Evolutionary conservation across 2,797 vertebrate species (phyloP).

Genomic region (Taenioides sp.): DNA sequence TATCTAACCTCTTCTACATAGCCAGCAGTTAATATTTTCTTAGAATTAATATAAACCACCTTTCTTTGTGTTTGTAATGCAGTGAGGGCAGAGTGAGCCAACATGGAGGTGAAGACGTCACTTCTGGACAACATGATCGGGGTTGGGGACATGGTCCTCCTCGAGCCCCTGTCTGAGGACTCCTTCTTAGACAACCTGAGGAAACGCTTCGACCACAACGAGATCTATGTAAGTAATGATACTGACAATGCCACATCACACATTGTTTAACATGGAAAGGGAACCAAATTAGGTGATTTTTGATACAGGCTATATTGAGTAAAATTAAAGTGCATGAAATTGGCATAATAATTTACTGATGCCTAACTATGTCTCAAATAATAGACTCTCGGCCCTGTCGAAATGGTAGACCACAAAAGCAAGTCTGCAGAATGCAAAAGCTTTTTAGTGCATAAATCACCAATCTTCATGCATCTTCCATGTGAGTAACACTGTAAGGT

Average conservation of each 20-base stretch:
- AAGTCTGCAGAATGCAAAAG: background rate
- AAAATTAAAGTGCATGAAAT: no score
- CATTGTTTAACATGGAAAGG: no score
- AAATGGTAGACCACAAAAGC: no score
- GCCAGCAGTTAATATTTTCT: no score
- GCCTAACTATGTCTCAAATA: no score
- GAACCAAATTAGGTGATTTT: background rate
- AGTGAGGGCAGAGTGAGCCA: constrained; percentile 80
- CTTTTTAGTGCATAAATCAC: background rate
- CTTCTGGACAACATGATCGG: constrained; percentile 98
- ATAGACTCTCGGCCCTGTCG: no score
- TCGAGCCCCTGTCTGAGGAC: constrained; percentile 92
- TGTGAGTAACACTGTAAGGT: background rate
- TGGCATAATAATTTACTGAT: no score
- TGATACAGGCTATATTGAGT: no score
- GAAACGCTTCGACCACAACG: constrained; percentile 92
- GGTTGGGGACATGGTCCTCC: constrained; percentile 97
- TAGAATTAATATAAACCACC: background rate
- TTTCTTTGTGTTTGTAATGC: constrained; percentile 35
- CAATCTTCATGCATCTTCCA: background rate
- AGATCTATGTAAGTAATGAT: constrained; percentile 89
- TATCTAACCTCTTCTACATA: no score
- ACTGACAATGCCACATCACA: no score
- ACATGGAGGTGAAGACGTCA: constrained; percentile 97
- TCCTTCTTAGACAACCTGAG: constrained; percentile 91